Conservation (phyloP, 2,797 vertebrate species). For the Huso huso region DNA sequence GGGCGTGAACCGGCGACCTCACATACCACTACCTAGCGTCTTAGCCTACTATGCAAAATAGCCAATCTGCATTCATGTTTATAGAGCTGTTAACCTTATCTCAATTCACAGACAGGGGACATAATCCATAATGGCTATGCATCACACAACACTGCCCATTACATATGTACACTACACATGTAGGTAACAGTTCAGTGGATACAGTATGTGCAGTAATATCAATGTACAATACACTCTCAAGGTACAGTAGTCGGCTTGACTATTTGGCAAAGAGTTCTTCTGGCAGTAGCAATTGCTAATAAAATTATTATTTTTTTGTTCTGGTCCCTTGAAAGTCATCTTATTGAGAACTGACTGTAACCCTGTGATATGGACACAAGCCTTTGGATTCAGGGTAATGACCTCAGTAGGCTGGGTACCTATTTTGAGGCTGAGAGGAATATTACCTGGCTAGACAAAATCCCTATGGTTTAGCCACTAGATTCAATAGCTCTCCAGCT, state of each 20-base stretch:
- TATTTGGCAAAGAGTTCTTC: no score
- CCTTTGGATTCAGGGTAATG: neutral
- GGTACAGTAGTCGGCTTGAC: no score
- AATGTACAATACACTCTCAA: neutral
- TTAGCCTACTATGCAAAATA: neutral
- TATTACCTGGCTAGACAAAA: constrained; percentile 39
- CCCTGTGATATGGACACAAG: neutral
- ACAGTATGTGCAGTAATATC: neutral
- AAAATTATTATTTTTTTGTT: neutral
- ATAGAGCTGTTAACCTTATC: no score
- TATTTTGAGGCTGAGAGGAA: constrained; percentile 22
- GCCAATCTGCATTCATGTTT: neutral
- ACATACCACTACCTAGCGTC: no score
- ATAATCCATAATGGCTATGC: no score
- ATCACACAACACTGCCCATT: neutral
- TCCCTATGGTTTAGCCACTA: constrained; percentile 61
- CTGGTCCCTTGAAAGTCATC: neutral
- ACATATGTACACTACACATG: no score
- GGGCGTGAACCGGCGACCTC: no score
- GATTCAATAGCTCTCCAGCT: constrained; percentile 64
- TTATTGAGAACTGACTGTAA: neutral
- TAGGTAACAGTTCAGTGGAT: neutral
- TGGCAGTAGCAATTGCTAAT: no score
- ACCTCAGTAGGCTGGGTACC: constrained; percentile 8
- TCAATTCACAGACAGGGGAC: no score